Percentiles rank a stretch among this genome's conserved stretches.
These are phyloP conservation scores for Bombus breviceps DNA, from an alignment of 1,140 invertebrate genomes.

Conservation along the genomic window DNA sequence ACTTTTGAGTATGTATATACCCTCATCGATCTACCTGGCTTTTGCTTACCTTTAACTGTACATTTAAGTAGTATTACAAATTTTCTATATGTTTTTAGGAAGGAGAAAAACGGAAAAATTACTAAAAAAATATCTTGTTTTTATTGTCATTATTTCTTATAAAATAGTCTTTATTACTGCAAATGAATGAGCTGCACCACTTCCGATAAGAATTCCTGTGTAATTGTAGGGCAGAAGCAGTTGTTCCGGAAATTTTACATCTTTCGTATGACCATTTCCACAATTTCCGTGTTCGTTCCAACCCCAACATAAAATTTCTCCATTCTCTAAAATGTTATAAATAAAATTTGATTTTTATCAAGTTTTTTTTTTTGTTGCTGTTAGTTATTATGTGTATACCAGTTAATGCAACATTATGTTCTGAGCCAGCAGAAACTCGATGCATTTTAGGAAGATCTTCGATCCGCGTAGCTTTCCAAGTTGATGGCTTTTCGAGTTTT, in stretches of 20 bases:
- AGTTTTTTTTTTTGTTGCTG: not conserved
- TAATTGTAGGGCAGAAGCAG: conserved; percentile 74
- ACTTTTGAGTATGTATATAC: conserved; percentile 36
- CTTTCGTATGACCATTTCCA: conserved; percentile 86
- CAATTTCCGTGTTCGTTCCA: conserved; percentile 97
- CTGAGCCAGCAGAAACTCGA: conserved; percentile 88
- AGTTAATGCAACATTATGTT: conserved; percentile 87
- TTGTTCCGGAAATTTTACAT: conserved; percentile 82
- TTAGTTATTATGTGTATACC: conserved; percentile 70
- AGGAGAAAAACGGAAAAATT: not conserved
- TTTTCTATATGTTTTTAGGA: not conserved
- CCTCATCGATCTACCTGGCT: conserved; percentile 43
- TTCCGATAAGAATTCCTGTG: conserved; percentile 78
- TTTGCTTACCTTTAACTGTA: not conserved
- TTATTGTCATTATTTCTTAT: not conserved
- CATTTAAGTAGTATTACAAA: not conserved
- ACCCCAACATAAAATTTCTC: conserved; percentile 90
- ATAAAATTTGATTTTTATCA: not conserved
- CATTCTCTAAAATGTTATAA: conserved; percentile 82
- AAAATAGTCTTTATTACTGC: conserved; percentile 76
- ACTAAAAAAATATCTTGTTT: not conserved
- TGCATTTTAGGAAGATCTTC: conserved; percentile 77
- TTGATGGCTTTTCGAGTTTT: conserved; percentile 42
- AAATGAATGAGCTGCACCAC: conserved; percentile 84
- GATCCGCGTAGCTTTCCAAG: conserved; percentile 66